These are phyloP conservation scores for Drosophila monieri DNA, from an alignment of 2,888 invertebrate species.

Conservation along the genomic window DNA sequence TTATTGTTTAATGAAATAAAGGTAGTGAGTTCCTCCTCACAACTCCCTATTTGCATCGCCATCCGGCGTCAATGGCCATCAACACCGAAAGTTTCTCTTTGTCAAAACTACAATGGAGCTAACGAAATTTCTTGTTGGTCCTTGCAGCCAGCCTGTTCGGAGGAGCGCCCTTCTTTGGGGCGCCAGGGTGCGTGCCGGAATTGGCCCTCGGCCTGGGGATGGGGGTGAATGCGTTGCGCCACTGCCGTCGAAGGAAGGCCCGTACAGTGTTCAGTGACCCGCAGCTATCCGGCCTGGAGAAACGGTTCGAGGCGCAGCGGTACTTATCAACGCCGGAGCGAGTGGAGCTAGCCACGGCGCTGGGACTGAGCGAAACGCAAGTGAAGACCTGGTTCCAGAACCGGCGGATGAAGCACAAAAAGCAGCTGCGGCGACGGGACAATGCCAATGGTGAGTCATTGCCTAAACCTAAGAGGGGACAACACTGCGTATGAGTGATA, in stretches of 20 bases:
- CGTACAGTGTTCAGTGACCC: conserved; percentile 95
- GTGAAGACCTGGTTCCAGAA: conserved; percentile 99
- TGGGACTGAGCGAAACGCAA: conserved; percentile 97
- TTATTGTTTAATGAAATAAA: not conserved
- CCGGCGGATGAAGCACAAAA: conserved; percentile 98
- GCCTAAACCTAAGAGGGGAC: not conserved
- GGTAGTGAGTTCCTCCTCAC: not conserved
- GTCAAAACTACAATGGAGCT: conserved; percentile 57
- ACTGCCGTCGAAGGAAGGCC: conserved; percentile 97
- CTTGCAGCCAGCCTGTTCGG: conserved; percentile 82
- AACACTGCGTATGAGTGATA: not conserved
- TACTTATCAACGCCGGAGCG: conserved; percentile 97
- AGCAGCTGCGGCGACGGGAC: conserved; percentile 87
- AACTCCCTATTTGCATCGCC: not conserved
- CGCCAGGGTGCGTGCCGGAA: conserved; percentile 82
- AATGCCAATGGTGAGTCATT: conserved; percentile 81
- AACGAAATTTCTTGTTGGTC: conserved; percentile 37
- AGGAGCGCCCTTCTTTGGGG: conserved; percentile 82
- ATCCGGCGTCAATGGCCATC: conserved; percentile 57
- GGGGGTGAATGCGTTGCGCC: conserved; percentile 90
- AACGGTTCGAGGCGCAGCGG: conserved; percentile 96
- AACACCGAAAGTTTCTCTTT: conserved; percentile 71
- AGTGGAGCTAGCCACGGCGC: conserved; percentile 95
- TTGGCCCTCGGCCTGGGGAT: conserved; percentile 83
- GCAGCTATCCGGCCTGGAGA: conserved; percentile 94